Evolutionary conservation across 2,113 vertebrate genomes (phyloP), one percentile per base, ranked within the genome.

Genomic region (Festucalex cinctus): DNA sequence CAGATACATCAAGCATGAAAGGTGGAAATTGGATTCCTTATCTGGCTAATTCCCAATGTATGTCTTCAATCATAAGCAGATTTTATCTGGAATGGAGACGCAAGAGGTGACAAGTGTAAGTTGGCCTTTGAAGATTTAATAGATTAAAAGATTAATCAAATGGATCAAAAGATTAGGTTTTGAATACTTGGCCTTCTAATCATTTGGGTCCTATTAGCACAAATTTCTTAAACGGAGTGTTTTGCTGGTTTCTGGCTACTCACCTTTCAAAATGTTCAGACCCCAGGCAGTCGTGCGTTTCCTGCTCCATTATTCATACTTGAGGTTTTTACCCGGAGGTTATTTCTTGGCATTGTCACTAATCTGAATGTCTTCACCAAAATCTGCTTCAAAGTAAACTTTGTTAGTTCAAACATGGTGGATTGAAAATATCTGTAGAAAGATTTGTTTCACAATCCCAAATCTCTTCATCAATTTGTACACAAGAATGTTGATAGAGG

Each of bases 231-330:
- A 43, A 68, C 39, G 22, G 13, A 63, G 17, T 16, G 22, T 68
- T 74, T 46, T 49, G 43, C 61, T 65, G 36, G 56, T 22, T 1
- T 60, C 9, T 61, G 43, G 51, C 36, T 74, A 57, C 68, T 49
- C 37, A 75, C 51, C 76, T 71, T 69, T 73, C 76, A 66, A 65
- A 68, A 56, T 57, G 8, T 62, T 60, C 19, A 37, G 26, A 72
- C 63, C 66, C 44, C n/a, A 16, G 69, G 58, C 39, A 7, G 76
- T 35, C 66, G 49, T 62, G 49, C 61, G 76, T 79, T 51, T 61
- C 20, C n/a, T 24, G 54, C 60, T 61, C 68, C 57, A 63, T 83
- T 79, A 70, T 76, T 81, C 75, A 81, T 46, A 22, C 20, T 57
- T 70, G 54, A 41, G 19, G 20, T 72, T 79, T 68, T 75, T 64